Evolutionary conservation across 1,140 invertebrate species (phyloP), one percentile per base, ranked within the genome.

Genomic region (Lysiphlebus fabarum): DNA sequence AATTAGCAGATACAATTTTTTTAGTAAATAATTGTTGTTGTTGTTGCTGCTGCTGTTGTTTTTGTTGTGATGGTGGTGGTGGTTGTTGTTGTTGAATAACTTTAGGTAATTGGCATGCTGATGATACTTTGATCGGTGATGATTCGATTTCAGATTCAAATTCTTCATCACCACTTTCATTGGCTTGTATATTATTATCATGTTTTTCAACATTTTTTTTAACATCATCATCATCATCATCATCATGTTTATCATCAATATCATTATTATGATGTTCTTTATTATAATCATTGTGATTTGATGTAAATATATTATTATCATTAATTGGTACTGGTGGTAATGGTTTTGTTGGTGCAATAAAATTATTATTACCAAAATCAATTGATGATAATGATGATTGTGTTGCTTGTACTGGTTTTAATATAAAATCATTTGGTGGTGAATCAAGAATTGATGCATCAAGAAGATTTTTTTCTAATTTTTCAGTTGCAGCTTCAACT

Each of bases 91-190:
- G 62, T 56, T 33, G 67, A 61, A 6, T 65, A n/a, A 51, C 2
- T n/a, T 45, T 9, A 9, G 3, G 26, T 38, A 62, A 43, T 57
- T 63, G 10, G 54, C 62, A 37, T 26, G 14, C 7, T 17, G 59
- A 48, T 33, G n/a, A 56, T 6, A 37, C 49, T 36, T 74, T 76
- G 0, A 69, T 66, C 8, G 71, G 75, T 0, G 72, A 74, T 12
- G 71, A 69, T 65, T 75, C 72, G 0, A 69, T 67, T 14, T 73
- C 71, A 0, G 74, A 74, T 44, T 80, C 72, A 33, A 71, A 73
- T 57, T 78, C 70, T 0, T 70, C 64, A 54, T 74, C 71, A 38
- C 62, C 66, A 38, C 66, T 69, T 45, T 72, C 70, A 56, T 65
- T 53, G 47, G 64, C 59, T 58, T 66, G 65, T 58, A 51, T 10